phyloP scores from a whole-genome alignment of 2,113 vertebrate genomes.

The Harpagus bidentatus region DNA sequence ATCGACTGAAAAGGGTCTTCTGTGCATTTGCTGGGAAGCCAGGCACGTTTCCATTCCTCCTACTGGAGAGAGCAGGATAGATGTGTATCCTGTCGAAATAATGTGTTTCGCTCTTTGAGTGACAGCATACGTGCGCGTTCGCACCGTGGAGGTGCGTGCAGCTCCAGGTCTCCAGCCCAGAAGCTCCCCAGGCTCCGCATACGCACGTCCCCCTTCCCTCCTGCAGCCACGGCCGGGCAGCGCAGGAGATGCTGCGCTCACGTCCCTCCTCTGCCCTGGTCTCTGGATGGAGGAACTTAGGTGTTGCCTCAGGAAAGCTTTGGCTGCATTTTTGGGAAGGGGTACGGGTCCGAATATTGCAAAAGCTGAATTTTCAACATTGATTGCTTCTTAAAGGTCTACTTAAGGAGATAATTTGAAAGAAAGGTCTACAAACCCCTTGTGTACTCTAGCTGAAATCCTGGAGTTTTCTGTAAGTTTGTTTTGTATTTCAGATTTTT shows the following conservation, averaged over 20 bases:
- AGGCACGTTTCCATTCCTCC: not conserved
- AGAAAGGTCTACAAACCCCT: not conserved
- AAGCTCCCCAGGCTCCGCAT: not conserved
- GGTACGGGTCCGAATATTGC: not conserved
- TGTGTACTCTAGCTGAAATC: not conserved
- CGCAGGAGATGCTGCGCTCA: not conserved
- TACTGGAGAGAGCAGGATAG: not conserved
- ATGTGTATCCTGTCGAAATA: not conserved
- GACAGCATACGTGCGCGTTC: fast-evolving
- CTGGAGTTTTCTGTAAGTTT: not conserved
- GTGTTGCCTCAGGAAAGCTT: not conserved
- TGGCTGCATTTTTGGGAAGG: not conserved
- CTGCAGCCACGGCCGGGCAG: not conserved
- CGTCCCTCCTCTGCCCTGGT: not conserved
- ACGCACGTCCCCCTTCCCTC: too few relatives aligned
- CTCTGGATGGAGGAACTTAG: not conserved
- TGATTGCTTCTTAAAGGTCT: not conserved
- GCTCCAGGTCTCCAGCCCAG: not conserved
- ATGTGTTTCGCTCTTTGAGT: not conserved
- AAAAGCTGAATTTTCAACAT: not conserved
- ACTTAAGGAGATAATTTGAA: not conserved
- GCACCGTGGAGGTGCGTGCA: not conserved
- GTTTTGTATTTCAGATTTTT: not conserved
- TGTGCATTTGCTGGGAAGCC: not conserved
- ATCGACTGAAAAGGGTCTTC: not conserved